Percentiles rank a stretch among this genome's conserved stretches.
Conservation (phyloP, 2,888 invertebrate species). For the Cremastinae sp. region DNA sequence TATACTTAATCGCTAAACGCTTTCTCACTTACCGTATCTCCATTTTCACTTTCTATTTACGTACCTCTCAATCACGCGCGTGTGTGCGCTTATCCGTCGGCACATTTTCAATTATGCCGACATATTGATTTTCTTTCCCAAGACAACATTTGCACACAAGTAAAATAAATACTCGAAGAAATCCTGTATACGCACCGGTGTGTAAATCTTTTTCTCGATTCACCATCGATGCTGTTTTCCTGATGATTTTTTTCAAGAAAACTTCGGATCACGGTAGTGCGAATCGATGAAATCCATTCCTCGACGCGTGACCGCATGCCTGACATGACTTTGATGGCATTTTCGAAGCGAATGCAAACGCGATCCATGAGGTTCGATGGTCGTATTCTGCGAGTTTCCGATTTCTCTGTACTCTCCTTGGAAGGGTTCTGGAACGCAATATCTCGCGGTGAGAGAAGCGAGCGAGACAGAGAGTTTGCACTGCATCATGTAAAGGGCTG, state of each 20-base stretch:
- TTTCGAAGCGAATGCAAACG: neutral
- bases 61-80: neutral
- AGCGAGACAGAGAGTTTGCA: neutral
- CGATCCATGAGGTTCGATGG: conserved; percentile 6
- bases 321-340: too few relatives aligned
- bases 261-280: too few relatives aligned
- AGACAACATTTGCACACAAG: too few relatives aligned
- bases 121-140: neutral
- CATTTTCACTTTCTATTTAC: neutral
- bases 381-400: conserved; percentile 20
- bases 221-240: too few relatives aligned
- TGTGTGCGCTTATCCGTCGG: neutral
- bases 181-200: too few relatives aligned
- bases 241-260: too few relatives aligned
- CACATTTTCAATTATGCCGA: neutral
- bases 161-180: too few relatives aligned
- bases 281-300: too few relatives aligned
- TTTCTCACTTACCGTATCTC: conserved; percentile 18
- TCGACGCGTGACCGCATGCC: too few relatives aligned
- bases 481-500: neutral
- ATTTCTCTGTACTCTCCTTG: conserved; percentile 19
- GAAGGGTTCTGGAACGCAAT: conserved; percentile 37
- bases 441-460: conserved; percentile 12
- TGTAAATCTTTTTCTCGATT: too few relatives aligned
- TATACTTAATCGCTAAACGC: too few relatives aligned